phyloP scores from a whole-genome alignment of 2,888 invertebrate genomes.

The Carpatolechia fugitivella region DNA sequence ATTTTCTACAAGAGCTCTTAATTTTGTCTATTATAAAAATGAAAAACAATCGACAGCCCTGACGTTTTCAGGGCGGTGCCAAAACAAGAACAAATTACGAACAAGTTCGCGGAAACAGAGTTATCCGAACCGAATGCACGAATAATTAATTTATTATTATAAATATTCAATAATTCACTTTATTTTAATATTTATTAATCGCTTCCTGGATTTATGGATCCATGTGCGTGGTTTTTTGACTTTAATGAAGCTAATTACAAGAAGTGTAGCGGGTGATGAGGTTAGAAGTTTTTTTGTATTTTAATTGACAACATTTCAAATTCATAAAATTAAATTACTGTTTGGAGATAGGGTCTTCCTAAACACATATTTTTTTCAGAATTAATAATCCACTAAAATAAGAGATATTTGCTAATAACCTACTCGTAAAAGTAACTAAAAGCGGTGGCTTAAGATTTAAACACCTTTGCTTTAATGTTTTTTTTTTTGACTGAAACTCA shows the following conservation, averaged over 20 bases:
- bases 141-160: constrained; percentile 52
- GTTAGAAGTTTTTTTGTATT: no score
- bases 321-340: no score
- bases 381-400: no score
- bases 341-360: no score
- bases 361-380: no score
- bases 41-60: constrained; percentile 43
- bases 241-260: background rate
- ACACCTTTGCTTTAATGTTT: no score
- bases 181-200: constrained; percentile 7
- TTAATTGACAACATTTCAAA: no score
- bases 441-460: no score
- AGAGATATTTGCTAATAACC: no score
- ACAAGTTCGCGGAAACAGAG: constrained; percentile 63
- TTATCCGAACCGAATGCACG: constrained; percentile 46
- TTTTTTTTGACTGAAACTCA: no score
- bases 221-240: background rate
- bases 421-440: no score
- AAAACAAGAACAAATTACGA: constrained; percentile 58
- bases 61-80: constrained; percentile 23
- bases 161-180: constrained; percentile 53
- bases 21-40: background rate
- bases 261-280: no score
- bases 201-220: background rate
- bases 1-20: background rate